phyloP scores from a whole-genome alignment of 2,888 invertebrate species.

The Chrysina gloriosa region DNA sequence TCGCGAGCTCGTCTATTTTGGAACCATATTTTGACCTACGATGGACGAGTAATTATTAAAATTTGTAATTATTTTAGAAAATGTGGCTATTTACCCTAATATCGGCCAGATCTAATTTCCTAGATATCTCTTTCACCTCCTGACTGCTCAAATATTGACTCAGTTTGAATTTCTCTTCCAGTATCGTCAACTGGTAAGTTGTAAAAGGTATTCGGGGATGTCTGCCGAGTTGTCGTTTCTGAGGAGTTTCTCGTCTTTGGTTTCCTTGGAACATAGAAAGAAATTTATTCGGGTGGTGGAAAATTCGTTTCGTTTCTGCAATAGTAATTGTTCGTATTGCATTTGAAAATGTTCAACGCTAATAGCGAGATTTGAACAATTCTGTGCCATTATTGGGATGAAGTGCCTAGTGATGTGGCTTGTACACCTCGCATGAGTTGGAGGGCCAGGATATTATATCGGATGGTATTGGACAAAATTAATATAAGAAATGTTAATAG shows the following conservation, averaged over 20 bases:
- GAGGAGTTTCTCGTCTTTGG: constrained; percentile 59
- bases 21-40: constrained; percentile 77
- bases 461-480: no score
- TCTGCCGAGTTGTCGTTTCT: constrained; percentile 69
- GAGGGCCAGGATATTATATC: no score
- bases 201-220: constrained; percentile 82
- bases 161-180: constrained; percentile 76
- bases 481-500: no score
- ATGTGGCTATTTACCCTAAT: constrained; percentile 74
- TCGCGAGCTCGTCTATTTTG: constrained; percentile 84
- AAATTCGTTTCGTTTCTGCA: no score
- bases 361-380: no score
- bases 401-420: no score
- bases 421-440: no score
- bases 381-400: no score
- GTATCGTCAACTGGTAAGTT: constrained; percentile 73
- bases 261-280: constrained; percentile 53
- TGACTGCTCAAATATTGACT: constrained; percentile 78
- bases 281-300: not conserved
- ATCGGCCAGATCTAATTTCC: constrained; percentile 74
- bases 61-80: no score
- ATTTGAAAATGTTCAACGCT: no score
- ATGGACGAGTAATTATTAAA: no score
- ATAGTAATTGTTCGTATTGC: no score
- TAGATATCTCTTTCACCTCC: constrained; percentile 74